Conservation (phyloP, 2,888 invertebrate species). For the Cotesia congregata region DNA sequence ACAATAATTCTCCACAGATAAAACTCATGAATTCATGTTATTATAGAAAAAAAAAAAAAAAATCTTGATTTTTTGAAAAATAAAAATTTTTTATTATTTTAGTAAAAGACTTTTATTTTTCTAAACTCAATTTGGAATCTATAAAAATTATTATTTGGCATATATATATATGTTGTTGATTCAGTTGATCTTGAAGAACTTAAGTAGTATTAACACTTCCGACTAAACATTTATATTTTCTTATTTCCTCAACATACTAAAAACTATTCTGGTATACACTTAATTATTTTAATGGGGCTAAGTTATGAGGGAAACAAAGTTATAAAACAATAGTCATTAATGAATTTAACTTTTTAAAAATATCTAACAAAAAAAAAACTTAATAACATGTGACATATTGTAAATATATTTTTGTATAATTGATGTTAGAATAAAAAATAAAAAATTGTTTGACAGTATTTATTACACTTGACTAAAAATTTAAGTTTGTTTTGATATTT, state of each 20-base stretch:
- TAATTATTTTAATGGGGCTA: not conserved
- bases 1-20: not conserved
- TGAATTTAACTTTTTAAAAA: not conserved
- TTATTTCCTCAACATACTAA: not conserved
- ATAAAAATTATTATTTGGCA: not conserved
- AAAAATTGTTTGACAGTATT: not conserved
- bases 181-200: not conserved
- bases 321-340: not conserved
- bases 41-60: not conserved
- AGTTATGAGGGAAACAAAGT: not conserved
- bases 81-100: not conserved
- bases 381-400: not conserved
- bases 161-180: not conserved
- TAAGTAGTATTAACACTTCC: not conserved
- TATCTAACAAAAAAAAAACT: not conserved
- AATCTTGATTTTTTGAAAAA: not conserved
- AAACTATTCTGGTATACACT: not conserved
- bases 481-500: not conserved
- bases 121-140: not conserved
- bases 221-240: not conserved
- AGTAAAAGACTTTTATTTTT: not conserved
- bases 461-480: not conserved
- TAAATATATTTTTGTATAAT: not conserved
- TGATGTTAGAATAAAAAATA: not conserved
- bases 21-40: not conserved